A percentile compares a stretch with the other conserved stretches of the same genome.
These are phyloP conservation scores for Sturnus vulgaris DNA, from an alignment of 2,113 vertebrate species.

Conservation along the genomic window DNA sequence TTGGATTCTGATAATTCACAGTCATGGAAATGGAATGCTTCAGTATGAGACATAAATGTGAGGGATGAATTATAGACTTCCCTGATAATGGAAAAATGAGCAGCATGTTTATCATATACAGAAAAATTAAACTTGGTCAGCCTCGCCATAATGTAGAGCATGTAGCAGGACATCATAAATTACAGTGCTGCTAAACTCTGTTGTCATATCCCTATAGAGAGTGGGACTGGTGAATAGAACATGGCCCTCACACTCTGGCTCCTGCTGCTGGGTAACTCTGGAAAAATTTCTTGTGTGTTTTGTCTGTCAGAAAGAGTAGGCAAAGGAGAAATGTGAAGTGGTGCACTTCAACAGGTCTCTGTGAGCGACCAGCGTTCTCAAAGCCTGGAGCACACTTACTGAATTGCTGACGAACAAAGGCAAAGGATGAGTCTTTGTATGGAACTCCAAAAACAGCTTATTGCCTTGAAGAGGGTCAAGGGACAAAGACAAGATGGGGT, in stretches of 20 bases:
- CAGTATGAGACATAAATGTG: neutral
- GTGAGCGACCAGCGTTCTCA: no score
- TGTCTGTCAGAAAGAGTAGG: neutral
- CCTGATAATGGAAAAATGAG: constrained; percentile 39
- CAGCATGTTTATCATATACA: constrained; percentile 12
- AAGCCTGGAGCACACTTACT: no score
- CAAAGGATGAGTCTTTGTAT: no score
- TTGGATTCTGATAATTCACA: constrained; percentile 44
- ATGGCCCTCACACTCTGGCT: neutral
- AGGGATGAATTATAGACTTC: constrained; percentile 38
- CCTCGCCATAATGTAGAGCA: neutral
- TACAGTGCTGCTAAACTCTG: neutral
- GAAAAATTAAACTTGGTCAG: constrained; percentile 20
- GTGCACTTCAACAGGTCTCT: no score
- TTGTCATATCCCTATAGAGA: neutral
- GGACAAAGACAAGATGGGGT: no score
- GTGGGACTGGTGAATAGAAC: neutral
- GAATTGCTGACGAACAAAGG: no score
- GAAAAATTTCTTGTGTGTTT: neutral
- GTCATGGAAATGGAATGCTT: constrained; percentile 34
- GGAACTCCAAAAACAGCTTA: no score
- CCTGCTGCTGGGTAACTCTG: neutral
- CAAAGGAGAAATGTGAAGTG: neutral
- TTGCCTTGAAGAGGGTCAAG: no score
- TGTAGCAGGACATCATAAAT: neutral